Evolutionary conservation across 2,797 vertebrate species (phyloP), one percentile per base, ranked within the genome.

Genomic region (Parotocinclus haroldoi): DNA sequence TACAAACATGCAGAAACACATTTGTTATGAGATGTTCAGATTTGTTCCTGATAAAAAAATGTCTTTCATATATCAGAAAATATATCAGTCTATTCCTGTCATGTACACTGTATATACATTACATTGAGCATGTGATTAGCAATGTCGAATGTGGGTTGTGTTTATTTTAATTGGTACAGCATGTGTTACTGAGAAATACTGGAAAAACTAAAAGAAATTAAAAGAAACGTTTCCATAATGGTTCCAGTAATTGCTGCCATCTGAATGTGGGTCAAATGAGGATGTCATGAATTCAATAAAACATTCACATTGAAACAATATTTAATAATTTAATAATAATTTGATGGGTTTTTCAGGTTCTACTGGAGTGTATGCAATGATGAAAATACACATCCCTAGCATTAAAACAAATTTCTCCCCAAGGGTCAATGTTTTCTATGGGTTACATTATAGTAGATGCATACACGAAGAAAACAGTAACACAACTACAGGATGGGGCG

Each of bases 381-480:
- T 46, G 48, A 64, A 58, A 42, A 66, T 55, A 69, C 45, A 64
- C 67, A 70, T 53, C 19, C 48, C 66, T 69, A 44, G 48, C 63
- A 55, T n/a, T 54, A 17, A 69, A 50, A 53, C 40, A 54, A 64
- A 66, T 56, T 54, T 50, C 45, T 12, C 45, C 44, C 49, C 9
- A 11, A 11, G 10, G 40, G 40, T 3, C 40, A 42, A 3, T 1
- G 2, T 27, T 27, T 27, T 2, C 27, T 27, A 27, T 5, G 5
- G 27, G 27, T 5, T 27, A 27, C 27, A 27, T 27, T 27, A 27
- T 27, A 27, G 2, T 27, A 27, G 27, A 27, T 27, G 27, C 27
- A 27, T 27, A 27, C 5, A 27, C 27, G 5, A 27, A 27, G 5
- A 2, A 2, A 27, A 27, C 27, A 27, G 27, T 5, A 27, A 27